These are phyloP conservation scores for Narcine bancroftii DNA, from an alignment of 2,113 vertebrate species.

Conservation along the genomic window DNA sequence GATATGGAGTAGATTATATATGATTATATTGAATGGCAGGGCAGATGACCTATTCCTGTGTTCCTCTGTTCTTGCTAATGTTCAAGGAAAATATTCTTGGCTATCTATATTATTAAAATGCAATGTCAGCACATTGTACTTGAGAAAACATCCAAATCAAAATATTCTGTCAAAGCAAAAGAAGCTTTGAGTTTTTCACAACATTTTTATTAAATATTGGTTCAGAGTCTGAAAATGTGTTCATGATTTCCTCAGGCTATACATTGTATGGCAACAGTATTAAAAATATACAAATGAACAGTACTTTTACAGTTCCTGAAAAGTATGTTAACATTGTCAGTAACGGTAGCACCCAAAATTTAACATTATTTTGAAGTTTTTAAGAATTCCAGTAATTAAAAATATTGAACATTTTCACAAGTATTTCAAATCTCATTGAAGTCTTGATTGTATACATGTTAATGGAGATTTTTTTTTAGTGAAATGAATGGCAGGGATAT, in stretches of 20 bases:
- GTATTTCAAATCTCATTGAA: background rate
- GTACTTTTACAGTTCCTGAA: background rate
- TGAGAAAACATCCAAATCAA: background rate
- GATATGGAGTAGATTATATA: too few species aligned
- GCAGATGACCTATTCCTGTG: too few species aligned
- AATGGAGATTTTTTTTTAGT: background rate
- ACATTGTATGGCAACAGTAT: background rate
- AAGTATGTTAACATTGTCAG: background rate
- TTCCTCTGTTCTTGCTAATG: background rate
- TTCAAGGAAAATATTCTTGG: background rate
- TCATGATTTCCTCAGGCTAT: background rate
- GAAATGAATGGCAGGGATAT: background rate
- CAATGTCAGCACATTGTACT: background rate
- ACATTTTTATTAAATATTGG: background rate
- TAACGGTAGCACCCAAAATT: background rate
- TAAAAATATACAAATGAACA: background rate
- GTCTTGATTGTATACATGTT: background rate
- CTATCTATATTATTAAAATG: background rate
- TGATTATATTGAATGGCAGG: too few species aligned
- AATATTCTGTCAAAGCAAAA: conserved; percentile 31
- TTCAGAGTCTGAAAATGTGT: background rate
- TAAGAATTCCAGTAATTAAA: background rate
- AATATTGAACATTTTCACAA: conserved; percentile 5
- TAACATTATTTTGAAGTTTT: background rate
- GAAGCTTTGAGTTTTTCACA: background rate